A percentile compares a stretch with the other conserved stretches of the same genome.
Evolutionary conservation across 2,888 invertebrate species (phyloP).

Genomic region (Habroteleia sp.): DNA sequence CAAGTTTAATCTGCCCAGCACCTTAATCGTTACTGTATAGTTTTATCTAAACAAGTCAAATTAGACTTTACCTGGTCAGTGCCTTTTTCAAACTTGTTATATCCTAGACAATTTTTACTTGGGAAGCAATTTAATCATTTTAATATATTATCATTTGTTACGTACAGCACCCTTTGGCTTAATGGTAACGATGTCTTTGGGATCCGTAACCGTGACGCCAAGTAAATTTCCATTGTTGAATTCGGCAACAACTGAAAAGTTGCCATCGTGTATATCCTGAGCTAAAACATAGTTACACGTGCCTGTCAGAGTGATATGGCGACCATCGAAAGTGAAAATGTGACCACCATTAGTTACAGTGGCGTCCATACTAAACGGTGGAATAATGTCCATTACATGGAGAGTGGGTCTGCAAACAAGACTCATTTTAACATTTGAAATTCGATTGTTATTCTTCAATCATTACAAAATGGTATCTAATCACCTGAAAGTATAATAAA

Average conservation of each 20-base stretch:
- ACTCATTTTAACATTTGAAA: too few relatives aligned
- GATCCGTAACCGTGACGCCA: conserved; percentile 87
- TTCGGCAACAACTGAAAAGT: conserved; percentile 91
- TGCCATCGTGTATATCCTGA: conserved; percentile 91
- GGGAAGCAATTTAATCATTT: too few relatives aligned
- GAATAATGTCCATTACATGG: conserved; percentile 84
- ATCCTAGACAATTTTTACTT: too few relatives aligned
- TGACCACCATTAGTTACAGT: conserved; percentile 90
- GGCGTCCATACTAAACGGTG: conserved; percentile 84
- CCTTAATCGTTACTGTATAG: too few relatives aligned
- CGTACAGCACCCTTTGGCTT: conserved; percentile 83
- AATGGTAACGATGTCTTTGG: conserved; percentile 84
- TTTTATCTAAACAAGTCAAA: too few relatives aligned
- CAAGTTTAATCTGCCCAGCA: too few relatives aligned
- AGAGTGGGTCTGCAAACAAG: conserved; percentile 78
- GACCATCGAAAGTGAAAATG: conserved; percentile 93
- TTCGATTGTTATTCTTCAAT: too few relatives aligned
- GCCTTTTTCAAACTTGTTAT: too few relatives aligned
- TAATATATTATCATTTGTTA: too few relatives aligned
- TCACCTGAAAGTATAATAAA: conserved; percentile 84
- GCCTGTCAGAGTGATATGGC: conserved; percentile 90
- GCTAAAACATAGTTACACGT: conserved; percentile 92
- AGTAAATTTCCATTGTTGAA: conserved; percentile 87
- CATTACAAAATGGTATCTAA: too few relatives aligned
- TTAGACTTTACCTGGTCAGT: too few relatives aligned